Percentiles rank a stretch among this genome's conserved stretches.
Evolutionary conservation across 2,113 vertebrate genomes (phyloP).

Genomic region (Diglossa brunneiventris): DNA sequence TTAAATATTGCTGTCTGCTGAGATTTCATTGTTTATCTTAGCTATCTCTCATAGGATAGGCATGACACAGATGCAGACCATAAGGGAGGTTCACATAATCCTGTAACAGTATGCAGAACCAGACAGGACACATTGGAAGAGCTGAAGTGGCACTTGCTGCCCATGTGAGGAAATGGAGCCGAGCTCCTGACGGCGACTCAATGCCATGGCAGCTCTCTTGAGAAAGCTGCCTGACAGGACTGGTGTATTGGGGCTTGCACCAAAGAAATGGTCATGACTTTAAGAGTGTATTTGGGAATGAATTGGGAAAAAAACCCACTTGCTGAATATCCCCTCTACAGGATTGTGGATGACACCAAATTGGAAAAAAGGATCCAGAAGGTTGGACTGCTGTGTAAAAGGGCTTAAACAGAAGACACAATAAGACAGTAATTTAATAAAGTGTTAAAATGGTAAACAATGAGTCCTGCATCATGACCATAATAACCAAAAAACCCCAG

Average conservation of each 20-base stretch:
- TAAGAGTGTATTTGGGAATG: neutral
- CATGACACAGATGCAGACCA: neutral
- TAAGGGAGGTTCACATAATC: neutral
- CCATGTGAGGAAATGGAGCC: neutral
- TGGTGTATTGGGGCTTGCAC: neutral
- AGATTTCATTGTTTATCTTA: neutral
- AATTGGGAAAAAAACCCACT: neutral
- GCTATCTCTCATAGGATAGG: accelerated
- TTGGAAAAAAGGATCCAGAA: neutral
- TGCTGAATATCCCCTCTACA: accelerated
- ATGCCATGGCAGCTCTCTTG: neutral
- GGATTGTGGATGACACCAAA: neutral
- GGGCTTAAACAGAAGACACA: neutral
- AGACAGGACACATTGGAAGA: neutral
- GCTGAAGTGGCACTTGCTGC: neutral
- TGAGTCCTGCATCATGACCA: neutral
- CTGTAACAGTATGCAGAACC: neutral
- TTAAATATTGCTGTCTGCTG: neutral
- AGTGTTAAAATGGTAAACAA: neutral
- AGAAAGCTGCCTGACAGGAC: neutral
- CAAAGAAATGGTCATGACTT: neutral
- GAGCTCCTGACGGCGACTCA: neutral
- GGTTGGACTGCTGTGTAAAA: neutral
- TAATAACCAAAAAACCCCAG: neutral
- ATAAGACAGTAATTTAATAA: neutral